Evolutionary conservation across 2,888 invertebrate species (phyloP).

Genomic region (Watsonalla cultraria): DNA sequence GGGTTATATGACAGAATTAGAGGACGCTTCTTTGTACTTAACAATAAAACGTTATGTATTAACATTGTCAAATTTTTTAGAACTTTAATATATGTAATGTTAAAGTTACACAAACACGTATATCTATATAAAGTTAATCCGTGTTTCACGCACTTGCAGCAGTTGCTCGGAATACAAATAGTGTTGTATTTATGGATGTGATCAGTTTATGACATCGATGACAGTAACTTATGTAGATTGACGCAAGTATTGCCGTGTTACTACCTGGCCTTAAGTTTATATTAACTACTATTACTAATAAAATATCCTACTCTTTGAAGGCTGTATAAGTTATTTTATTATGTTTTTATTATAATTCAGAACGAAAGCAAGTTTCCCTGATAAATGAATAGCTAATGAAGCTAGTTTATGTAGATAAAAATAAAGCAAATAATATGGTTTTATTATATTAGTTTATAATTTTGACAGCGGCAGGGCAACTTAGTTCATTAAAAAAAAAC

Average conservation of each 20-base stretch:
- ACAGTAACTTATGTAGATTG: slow-evolving; percentile 27
- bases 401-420: too few species aligned
- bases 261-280: slow-evolving; percentile 27
- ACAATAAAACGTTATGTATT: too few species aligned
- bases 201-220: slow-evolving; percentile 28
- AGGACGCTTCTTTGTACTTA: too few species aligned
- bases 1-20: too few species aligned
- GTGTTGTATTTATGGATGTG: slow-evolving; percentile 26
- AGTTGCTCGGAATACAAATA: slow-evolving; percentile 30
- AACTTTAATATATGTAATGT: too few species aligned
- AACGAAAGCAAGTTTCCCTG: background rate
- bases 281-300: slow-evolving; percentile 2
- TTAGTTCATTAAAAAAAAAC: too few species aligned
- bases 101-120: background rate
- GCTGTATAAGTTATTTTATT: background rate
- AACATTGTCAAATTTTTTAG: too few species aligned
- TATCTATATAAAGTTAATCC: background rate
- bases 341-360: background rate
- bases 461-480: too few species aligned
- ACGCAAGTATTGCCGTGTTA: slow-evolving; percentile 24
- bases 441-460: too few species aligned
- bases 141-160: slow-evolving; percentile 7
- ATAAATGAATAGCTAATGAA: background rate
- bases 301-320: background rate
- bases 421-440: too few species aligned